These are phyloP conservation scores for Lysiphlebus fabarum DNA, from an alignment of 1,140 invertebrate genomes.

Conservation along the genomic window DNA sequence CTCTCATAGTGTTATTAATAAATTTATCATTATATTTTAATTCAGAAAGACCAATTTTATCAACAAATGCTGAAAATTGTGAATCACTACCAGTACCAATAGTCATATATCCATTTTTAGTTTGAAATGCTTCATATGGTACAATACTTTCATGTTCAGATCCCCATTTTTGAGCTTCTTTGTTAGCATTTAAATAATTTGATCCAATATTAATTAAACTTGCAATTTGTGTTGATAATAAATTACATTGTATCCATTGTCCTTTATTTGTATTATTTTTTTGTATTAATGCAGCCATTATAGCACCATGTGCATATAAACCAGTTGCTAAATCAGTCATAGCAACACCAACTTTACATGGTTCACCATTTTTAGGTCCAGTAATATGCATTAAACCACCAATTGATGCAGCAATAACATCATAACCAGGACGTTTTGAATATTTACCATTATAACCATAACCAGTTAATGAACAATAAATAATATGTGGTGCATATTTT, in stretches of 20 bases:
- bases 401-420: slow-evolving; percentile 90
- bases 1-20: slow-evolving; percentile 69
- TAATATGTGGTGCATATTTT: slow-evolving; percentile 70
- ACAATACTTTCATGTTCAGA: slow-evolving; percentile 93
- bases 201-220: slow-evolving; percentile 85
- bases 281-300: slow-evolving; percentile 84
- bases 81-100: slow-evolving; percentile 78
- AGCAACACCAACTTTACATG: slow-evolving; percentile 90
- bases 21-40: slow-evolving; percentile 66
- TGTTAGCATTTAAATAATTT: slow-evolving; percentile 85
- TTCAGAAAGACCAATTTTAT: slow-evolving; percentile 61
- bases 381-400: slow-evolving; percentile 90
- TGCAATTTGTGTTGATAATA: slow-evolving; percentile 89
- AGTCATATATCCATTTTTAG: slow-evolving; percentile 78
- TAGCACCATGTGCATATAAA: slow-evolving; percentile 92
- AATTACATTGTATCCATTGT: slow-evolving; percentile 90
- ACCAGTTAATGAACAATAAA: slow-evolving; percentile 94
- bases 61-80: slow-evolving; percentile 73
- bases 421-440: slow-evolving; percentile 82
- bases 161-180: slow-evolving; percentile 76
- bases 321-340: slow-evolving; percentile 92
- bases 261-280: slow-evolving; percentile 75
- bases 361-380: slow-evolving; percentile 77
- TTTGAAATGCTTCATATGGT: slow-evolving; percentile 86
- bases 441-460: slow-evolving; percentile 89